Conservation (phyloP, 2,113 vertebrate genomes). For the Herpetotheres cachinnans region DNA sequence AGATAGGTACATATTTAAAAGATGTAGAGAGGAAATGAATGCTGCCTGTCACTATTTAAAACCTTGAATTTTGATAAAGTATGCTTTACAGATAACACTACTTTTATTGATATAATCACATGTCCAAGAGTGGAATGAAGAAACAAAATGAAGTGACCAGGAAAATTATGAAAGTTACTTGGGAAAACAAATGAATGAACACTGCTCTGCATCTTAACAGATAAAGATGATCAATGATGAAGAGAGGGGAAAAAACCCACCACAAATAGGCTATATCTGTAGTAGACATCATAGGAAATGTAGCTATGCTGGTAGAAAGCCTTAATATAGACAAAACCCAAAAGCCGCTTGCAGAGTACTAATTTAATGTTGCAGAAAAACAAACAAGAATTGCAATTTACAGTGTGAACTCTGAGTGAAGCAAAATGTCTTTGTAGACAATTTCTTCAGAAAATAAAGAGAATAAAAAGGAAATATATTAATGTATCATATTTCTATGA, state of each 20-base stretch:
- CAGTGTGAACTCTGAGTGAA: not conserved
- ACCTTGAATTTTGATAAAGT: not conserved
- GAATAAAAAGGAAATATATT: not conserved
- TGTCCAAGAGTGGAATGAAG: not conserved
- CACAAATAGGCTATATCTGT: not conserved
- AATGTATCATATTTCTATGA: not conserved
- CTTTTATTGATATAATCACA: not conserved
- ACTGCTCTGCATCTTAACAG: not conserved
- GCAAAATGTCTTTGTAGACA: not conserved
- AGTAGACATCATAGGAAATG: not conserved
- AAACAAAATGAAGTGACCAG: not conserved
- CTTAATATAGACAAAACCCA: not conserved
- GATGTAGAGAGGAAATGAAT: not conserved
- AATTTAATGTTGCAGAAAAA: not conserved
- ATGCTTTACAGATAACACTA: not conserved
- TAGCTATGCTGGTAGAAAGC: not conserved
- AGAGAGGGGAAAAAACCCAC: accelerated
- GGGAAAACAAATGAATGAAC: not conserved
- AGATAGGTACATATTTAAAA: not conserved
- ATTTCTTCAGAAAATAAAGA: not conserved
- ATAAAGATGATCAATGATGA: not conserved
- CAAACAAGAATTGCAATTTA: not conserved
- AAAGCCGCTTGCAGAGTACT: not conserved
- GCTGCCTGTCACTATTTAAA: not conserved
- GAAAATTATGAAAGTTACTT: not conserved